These are phyloP conservation scores for Pardalotus punctatus DNA, from an alignment of 2,113 vertebrate genomes.

Conservation along the genomic window DNA sequence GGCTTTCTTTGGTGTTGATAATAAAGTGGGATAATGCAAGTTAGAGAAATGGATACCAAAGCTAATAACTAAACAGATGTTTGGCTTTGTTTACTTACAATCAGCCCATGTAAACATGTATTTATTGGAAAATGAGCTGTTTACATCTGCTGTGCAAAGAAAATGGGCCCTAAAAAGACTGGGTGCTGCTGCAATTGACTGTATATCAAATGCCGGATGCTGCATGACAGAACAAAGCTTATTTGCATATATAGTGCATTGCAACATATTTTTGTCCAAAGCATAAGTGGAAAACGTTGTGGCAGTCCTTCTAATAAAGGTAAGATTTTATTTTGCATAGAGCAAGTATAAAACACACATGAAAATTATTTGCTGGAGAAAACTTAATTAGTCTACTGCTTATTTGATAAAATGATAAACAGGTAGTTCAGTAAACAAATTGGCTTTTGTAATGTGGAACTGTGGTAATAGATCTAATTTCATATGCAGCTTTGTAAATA, in stretches of 20 bases:
- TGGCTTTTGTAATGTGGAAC: neutral
- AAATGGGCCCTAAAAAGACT: conserved; percentile 43
- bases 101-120: conserved; percentile 40
- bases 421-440: neutral
- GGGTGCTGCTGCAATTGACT: conserved; percentile 60
- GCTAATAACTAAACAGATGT: conserved; percentile 66
- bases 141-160: conserved; percentile 59
- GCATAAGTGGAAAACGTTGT: conserved; percentile 47
- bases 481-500: neutral
- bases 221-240: conserved; percentile 68
- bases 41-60: conserved; percentile 68
- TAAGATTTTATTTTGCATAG: conserved; percentile 54
- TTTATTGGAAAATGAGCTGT: conserved; percentile 56
- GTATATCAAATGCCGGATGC: conserved; percentile 58
- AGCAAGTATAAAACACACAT: conserved; percentile 1
- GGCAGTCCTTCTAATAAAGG: conserved; percentile 56
- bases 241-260: conserved; percentile 63
- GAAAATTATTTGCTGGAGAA: neutral
- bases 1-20: conserved; percentile 70
- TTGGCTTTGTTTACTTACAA: conserved; percentile 67
- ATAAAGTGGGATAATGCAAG: conserved; percentile 59
- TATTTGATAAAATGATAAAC: neutral
- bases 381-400: neutral
- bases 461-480: neutral
- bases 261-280: conserved; percentile 62